Evolutionary conservation across 2,888 invertebrate species (phyloP), one percentile per base, ranked within the genome.

Genomic region (Camptogramma bilineatum): DNA sequence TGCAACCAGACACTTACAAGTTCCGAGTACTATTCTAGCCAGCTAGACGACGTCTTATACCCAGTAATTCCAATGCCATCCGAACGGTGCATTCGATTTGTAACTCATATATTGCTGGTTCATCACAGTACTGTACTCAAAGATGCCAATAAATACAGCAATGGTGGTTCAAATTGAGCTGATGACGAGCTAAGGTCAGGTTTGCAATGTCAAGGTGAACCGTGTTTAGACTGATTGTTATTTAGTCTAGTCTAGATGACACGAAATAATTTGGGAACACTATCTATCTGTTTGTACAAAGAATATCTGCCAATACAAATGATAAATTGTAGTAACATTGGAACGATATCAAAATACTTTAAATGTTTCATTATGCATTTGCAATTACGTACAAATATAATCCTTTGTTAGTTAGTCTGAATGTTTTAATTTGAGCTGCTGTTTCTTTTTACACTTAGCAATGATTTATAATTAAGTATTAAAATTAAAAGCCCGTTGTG

Each of bases 1-100:
- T 58, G 79, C 64, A 75, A 87, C 73, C 55, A 56, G 88, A 90
- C 77, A 78, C 84, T 64, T 64, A 62, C 60, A 60, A 64, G 80
- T 89, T 88, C 89, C 84, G 80, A 80, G 90, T 89, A 90, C 68
- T 66, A 80, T 82, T 80, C 84, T 87, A 88, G 85, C 72, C 72
- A 71, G 70, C 81, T 85, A 85, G 85, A 82, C 79, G 72, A 72
- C 55, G 52, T 58, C 62, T 62, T 61, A 56, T 52, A 61, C 58
- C 50, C 44, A 31, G 53, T 61, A 62, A 44, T 18, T 51, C 1
- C 53, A 62, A 66, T 61, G 65, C 54, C 61, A 60, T 52, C 39
- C 55, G 44, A 58, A 53, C 61, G 31, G 48, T 55, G 52, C 39
- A 54, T 52, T 54, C 19, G 54, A 66, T 54, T 61, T 42, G 47